These are phyloP conservation scores for Ophioninae sp. DNA, from an alignment of 2,888 invertebrate genomes.

Conservation along the genomic window DNA sequence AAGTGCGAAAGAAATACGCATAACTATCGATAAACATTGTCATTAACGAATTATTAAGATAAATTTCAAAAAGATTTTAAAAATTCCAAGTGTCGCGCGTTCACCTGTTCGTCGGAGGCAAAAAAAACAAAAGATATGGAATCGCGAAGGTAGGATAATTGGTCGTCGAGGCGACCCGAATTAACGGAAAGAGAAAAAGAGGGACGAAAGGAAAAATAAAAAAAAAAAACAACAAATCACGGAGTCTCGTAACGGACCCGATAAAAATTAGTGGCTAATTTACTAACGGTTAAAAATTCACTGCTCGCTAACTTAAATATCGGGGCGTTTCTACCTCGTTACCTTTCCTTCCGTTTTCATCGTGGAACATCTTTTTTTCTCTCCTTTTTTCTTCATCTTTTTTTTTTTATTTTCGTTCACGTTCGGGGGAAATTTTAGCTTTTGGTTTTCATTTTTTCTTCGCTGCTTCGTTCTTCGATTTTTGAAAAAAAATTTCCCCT, in stretches of 20 bases:
- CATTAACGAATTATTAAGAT: constrained; percentile 66
- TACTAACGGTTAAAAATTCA: constrained; percentile 62
- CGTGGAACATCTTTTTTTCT: background rate
- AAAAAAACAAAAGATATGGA: constrained; percentile 16
- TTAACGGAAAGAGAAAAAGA: background rate
- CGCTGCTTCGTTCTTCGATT: background rate
- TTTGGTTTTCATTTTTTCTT: too few species aligned
- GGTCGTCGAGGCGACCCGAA: constrained; percentile 12
- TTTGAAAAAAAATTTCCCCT: background rate
- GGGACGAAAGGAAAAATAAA: background rate
- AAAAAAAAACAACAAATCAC: constrained; percentile 4
- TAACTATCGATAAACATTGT: constrained; percentile 63
- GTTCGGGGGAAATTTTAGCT: too few species aligned
- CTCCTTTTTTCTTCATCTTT: background rate
- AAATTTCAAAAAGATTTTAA: constrained; percentile 45
- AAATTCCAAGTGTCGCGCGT: constrained; percentile 39
- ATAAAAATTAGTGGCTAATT: constrained; percentile 64
- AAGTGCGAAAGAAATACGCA: constrained; percentile 63
- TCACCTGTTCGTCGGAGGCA: constrained; percentile 23
- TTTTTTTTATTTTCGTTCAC: too few species aligned
- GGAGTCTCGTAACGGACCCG: constrained; percentile 43
- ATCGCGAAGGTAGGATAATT: constrained; percentile 35
- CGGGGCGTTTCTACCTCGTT: constrained; percentile 34
- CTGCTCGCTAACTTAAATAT: constrained; percentile 59
- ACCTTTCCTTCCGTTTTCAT: background rate